phyloP scores from a whole-genome alignment of 2,113 vertebrate genomes.

The human (Homo sapiens) region GRCh38 chr4:177642001-177642500 shows the following conservation, averaged over 20 bases:
- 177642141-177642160: slow-evolving; percentile 44
- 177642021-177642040: background rate
- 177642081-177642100: background rate
- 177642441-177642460: background rate
- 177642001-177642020: background rate
- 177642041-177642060: slow-evolving; percentile 42
- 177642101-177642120: slow-evolving; percentile 1
- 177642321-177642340: slow-evolving; percentile 7
- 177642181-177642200: slow-evolving; percentile 11
- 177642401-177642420: slow-evolving; percentile 7
- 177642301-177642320: slow-evolving; percentile 32
- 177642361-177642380: background rate
- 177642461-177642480: background rate
- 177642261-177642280: background rate
- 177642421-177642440: background rate
- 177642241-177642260: background rate
- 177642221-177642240: slow-evolving; percentile 23
- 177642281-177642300: slow-evolving; percentile 69
- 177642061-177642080: background rate
- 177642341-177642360: background rate
- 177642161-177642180: slow-evolving; percentile 24
- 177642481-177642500: background rate
- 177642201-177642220: slow-evolving; percentile 37
- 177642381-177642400: background rate
- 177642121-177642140: background rate